Percentiles rank a stretch among this genome's conserved stretches.
These are phyloP conservation scores for Arrhopalites spinosus DNA, from an alignment of 2,888 invertebrate genomes.

Conservation along the genomic window DNA sequence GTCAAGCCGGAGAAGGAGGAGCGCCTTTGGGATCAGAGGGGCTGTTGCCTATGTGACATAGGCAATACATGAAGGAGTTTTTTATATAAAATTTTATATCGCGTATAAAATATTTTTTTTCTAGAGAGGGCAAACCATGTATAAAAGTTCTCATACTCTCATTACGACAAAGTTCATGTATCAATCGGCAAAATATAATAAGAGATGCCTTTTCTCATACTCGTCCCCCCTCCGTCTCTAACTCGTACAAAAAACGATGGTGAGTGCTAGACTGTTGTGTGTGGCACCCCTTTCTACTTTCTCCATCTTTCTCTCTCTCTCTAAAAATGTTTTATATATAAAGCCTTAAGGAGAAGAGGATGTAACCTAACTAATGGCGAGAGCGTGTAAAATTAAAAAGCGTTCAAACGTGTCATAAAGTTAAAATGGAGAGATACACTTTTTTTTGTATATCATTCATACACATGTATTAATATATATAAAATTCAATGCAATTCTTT, in stretches of 20 bases:
- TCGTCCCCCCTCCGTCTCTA: not conserved
- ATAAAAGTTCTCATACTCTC: too few relatives aligned
- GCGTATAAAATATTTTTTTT: too few relatives aligned
- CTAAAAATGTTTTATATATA: too few relatives aligned
- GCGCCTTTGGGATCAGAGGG: slow-evolving; percentile 13
- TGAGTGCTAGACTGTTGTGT: not conserved
- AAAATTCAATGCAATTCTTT: too few relatives aligned
- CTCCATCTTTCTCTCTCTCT: too few relatives aligned
- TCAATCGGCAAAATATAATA: not conserved
- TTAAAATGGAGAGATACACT: slow-evolving; percentile 1
- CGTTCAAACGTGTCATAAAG: not conserved
- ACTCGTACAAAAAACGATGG: not conserved
- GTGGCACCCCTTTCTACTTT: not conserved
- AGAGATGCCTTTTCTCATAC: not conserved
- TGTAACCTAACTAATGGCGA: slow-evolving; percentile 3
- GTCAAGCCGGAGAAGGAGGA: not conserved
- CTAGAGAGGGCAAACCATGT: too few relatives aligned
- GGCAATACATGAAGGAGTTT: too few relatives aligned
- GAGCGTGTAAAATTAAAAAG: slow-evolving; percentile 11
- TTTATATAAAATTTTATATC: too few relatives aligned
- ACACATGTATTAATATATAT: too few relatives aligned
- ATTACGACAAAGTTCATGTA: not conserved
- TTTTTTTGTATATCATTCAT: not conserved
- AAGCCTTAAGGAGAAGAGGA: too few relatives aligned
- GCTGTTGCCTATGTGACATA: too few relatives aligned